phyloP scores from a whole-genome alignment of 2,113 vertebrate species.

The Natator depressus region DNA sequence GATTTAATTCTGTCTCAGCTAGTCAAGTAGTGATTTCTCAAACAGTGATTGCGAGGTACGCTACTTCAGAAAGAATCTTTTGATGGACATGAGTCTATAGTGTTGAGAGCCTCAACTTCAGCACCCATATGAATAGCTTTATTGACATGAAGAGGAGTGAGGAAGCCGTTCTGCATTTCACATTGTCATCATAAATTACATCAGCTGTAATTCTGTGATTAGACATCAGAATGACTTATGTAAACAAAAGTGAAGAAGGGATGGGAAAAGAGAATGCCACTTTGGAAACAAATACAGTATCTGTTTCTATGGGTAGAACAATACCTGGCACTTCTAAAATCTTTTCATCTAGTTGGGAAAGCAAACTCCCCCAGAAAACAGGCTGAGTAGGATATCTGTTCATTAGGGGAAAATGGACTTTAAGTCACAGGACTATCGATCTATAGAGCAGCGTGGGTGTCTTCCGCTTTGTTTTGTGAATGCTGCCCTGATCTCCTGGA shows the following conservation, averaged over 20 bases:
- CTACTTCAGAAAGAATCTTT: not conserved
- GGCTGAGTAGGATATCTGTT: not conserved
- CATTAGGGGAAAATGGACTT: not conserved
- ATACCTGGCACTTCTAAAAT: not conserved
- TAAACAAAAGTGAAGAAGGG: not conserved
- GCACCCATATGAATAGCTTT: not conserved
- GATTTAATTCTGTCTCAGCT: not conserved
- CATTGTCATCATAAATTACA: not conserved
- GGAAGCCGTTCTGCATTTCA: not conserved
- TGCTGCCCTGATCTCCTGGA: not conserved
- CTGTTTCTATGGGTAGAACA: not conserved
- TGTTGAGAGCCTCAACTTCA: accelerated
- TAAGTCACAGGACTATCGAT: not conserved
- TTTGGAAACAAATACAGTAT: not conserved
- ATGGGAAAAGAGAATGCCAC: not conserved
- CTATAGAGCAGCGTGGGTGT: not conserved
- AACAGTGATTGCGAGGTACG: not conserved
- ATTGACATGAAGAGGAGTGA: not conserved
- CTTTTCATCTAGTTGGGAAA: not conserved
- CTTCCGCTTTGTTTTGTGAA: accelerated
- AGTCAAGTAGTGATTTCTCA: not conserved
- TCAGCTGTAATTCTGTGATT: not conserved
- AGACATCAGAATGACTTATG: not conserved
- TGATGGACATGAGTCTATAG: not conserved
- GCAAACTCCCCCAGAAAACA: not conserved